Base-by-base conservation (phyloP, 2,888 invertebrate species). In the Lasioglossum zephyrum region DNA sequence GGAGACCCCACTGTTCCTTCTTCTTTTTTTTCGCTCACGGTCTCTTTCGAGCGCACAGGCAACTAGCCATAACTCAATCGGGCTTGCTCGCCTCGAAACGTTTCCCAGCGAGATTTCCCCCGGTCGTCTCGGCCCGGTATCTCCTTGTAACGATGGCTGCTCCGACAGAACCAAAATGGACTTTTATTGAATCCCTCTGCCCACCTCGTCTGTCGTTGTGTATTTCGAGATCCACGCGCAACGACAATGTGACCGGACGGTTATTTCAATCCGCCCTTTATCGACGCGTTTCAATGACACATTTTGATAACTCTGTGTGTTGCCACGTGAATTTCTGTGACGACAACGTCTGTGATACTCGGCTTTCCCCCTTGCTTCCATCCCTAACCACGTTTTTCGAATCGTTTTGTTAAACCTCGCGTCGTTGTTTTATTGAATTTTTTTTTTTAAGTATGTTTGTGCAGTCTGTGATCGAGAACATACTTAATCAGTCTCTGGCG, bases 11-110 rank as follows among this genome's bases (percentile, higher is more conserved):
- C 11, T 31, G 16, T 44, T 26, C 31, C n/a, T 5, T 31, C 13
- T 53, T 72, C 41, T 47, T 36, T 31, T 22, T 47, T 63, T n/a
- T 2, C 41, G 31, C 2, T 22, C 22, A 53, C 53, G 53, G 9
- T 53, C 22, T 53, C n/a, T 39, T 72, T 47, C 70, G 13, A 49
- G 39, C 74, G 26, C 49, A 53, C 85, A 39, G 39, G 83, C 85
- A 84, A 84, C 85, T 80, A 77, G 79, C 85, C 85, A 85, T 85
- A 85, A 84, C 80, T 85, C 85, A 80, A 85, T 85, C 80, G 84
- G 49, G 63, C 36, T 57, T 41, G 74, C 49, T 85, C 77, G 66
- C 77, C 74, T 73, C 70, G 80, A 80, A 85, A 85, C 73, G 85
- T 26, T 80, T 74, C 70, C 85, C 31, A 63, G 60, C 77, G 85